phyloP scores from a whole-genome alignment of 2,113 vertebrate genomes.

The Salvelinus sp. region DNA sequence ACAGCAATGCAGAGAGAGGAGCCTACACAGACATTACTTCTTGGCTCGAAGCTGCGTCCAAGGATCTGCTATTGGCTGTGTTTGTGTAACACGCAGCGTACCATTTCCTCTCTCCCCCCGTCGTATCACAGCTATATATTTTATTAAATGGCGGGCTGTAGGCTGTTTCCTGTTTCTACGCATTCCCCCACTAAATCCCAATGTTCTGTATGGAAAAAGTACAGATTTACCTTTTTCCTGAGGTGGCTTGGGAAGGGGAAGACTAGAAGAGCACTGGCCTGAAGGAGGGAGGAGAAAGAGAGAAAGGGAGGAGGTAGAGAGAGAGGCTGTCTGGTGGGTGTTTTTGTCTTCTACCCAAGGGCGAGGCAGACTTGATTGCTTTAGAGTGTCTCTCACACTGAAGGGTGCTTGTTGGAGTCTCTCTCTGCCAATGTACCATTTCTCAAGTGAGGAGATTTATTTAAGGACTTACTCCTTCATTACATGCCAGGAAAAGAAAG shows the following conservation, averaged over 20 bases:
- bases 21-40: too few species aligned
- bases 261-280: neutral
- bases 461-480: too few species aligned
- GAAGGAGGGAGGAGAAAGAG: neutral
- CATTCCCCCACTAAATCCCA: neutral
- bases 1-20: too few species aligned
- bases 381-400: neutral
- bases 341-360: neutral
- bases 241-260: slow-evolving; percentile 4
- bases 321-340: neutral
- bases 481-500: too few species aligned
- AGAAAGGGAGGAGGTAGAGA: too few species aligned
- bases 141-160: slow-evolving; percentile 28
- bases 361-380: neutral
- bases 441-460: too few species aligned
- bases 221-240: slow-evolving; percentile 34
- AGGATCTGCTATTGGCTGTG: neutral
- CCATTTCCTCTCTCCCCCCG: slow-evolving; percentile 3
- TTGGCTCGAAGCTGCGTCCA: neutral
- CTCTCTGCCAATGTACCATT: neutral
- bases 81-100: slow-evolving; percentile 24
- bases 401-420: neutral
- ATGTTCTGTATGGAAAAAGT: slow-evolving; percentile 43
- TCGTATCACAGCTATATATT: slow-evolving; percentile 36
- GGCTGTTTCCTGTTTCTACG: neutral